Percentiles rank a stretch among this genome's conserved stretches.
These are phyloP conservation scores for Acanthisitta chloris DNA, from an alignment of 2,113 vertebrate species.

Conservation along the genomic window DNA sequence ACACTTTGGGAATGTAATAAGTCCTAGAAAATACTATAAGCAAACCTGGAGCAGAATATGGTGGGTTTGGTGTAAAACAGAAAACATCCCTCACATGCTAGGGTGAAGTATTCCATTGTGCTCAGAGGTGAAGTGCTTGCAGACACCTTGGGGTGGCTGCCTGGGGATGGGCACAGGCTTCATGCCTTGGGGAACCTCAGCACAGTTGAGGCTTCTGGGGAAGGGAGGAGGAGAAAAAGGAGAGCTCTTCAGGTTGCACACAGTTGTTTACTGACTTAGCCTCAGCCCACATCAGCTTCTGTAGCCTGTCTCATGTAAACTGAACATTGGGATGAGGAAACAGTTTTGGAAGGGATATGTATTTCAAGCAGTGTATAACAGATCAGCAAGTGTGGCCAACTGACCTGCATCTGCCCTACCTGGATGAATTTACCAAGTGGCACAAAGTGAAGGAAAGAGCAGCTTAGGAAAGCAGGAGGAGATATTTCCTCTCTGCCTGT, in stretches of 20 bases:
- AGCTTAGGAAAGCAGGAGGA: neutral
- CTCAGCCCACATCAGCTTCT: neutral
- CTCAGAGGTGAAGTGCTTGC: too few species aligned
- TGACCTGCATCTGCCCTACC: slow-evolving; percentile 62
- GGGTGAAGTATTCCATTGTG: too few species aligned
- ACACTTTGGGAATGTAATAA: neutral
- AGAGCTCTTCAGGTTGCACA: neutral
- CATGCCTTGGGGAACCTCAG: too few species aligned
- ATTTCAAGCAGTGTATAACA: neutral
- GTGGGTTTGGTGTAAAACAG: neutral
- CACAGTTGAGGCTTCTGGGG: too few species aligned
- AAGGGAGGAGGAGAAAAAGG: neutral
- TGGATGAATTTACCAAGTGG: slow-evolving; percentile 57
- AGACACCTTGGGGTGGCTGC: too few species aligned
- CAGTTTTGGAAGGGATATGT: too few species aligned
- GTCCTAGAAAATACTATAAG: neutral
- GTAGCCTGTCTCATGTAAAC: neutral
- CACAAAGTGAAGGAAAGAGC: neutral
- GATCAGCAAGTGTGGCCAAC: too few species aligned
- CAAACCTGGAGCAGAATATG: neutral
- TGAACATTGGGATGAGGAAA: neutral
- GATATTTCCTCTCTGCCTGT: neutral
- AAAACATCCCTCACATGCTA: too few species aligned
- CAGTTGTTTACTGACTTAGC: neutral
- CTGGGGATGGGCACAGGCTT: too few species aligned